These are phyloP conservation scores for Oligia latruncula DNA, from an alignment of 2,888 invertebrate genomes.

Conservation along the genomic window DNA sequence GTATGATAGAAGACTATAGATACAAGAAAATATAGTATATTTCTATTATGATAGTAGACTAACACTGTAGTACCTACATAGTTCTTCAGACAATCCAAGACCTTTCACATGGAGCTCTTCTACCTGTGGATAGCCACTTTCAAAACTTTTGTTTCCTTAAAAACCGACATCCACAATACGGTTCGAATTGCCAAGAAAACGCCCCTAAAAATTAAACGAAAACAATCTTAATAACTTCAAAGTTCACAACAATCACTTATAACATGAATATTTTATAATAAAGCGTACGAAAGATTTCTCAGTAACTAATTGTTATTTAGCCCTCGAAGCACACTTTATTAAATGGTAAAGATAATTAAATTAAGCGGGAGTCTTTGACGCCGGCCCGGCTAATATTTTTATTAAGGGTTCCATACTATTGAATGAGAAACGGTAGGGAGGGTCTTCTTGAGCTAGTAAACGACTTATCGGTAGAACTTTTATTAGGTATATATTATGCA, in stretches of 20 bases:
- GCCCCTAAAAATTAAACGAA: conserved; percentile 4
- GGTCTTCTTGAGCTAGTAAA: neutral
- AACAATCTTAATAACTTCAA: conserved; percentile 46
- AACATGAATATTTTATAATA: conserved; percentile 62
- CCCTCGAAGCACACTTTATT: conserved; percentile 81
- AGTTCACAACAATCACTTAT: conserved; percentile 51
- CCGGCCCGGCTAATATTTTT: conserved; percentile 85
- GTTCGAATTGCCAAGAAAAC: neutral
- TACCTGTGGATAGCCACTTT: neutral
- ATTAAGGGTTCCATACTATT: conserved; percentile 76
- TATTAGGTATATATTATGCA: neutral
- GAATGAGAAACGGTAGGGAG: conserved; percentile 60
- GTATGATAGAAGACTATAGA: neutral
- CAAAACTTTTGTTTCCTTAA: neutral
- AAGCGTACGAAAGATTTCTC: conserved; percentile 68
- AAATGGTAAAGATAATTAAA: conserved; percentile 87
- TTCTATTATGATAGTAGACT: neutral
- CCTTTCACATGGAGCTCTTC: neutral
- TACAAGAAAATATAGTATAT: neutral
- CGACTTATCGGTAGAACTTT: conserved; percentile 34
- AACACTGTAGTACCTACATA: neutral
- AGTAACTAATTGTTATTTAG: conserved; percentile 81
- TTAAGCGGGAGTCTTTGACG: conserved; percentile 88
- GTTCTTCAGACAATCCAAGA: neutral
- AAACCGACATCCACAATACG: neutral